Evolutionary conservation across 2,888 invertebrate genomes (phyloP).

Genomic region (Rutpela maculata): DNA sequence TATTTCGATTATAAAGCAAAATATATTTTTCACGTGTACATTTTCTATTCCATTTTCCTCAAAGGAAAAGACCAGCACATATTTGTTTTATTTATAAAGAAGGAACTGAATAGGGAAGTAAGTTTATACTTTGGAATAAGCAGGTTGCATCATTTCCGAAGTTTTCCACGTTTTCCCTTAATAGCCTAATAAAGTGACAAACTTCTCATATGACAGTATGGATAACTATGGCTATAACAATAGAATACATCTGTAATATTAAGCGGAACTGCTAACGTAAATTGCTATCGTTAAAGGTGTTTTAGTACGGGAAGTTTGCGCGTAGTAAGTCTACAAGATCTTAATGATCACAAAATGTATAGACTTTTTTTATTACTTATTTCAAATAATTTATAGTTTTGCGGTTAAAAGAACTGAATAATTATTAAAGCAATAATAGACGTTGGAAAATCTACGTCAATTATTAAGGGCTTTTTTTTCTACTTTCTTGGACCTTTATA

Average conservation of each 20-base stretch:
- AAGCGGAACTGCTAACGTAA: not conserved
- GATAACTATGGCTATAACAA: constrained; percentile 23
- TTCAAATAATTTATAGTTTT: too few relatives aligned
- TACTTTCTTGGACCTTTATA: too few relatives aligned
- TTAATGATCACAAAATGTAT: too few relatives aligned
- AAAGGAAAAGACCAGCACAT: not conserved
- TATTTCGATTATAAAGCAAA: not conserved
- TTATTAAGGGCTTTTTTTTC: too few relatives aligned
- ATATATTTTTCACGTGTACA: not conserved
- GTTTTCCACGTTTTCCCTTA: constrained; percentile 18
- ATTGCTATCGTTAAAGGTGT: not conserved
- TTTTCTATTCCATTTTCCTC: not conserved
- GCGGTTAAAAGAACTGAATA: too few relatives aligned
- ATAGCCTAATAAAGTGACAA: constrained; percentile 22
- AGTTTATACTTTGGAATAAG: not conserved
- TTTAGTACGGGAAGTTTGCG: not conserved
- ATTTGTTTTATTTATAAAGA: not conserved
- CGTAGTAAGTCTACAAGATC: too few relatives aligned
- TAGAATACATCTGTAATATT: constrained; percentile 21
- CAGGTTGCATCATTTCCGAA: constrained; percentile 10
- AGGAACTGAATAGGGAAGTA: not conserved
- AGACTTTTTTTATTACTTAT: too few relatives aligned
- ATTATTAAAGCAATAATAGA: too few relatives aligned
- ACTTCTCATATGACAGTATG: constrained; percentile 10
- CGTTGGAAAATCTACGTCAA: too few relatives aligned